phyloP scores from a whole-genome alignment of 1,140 invertebrate species.

The Drosophila leontia region DNA sequence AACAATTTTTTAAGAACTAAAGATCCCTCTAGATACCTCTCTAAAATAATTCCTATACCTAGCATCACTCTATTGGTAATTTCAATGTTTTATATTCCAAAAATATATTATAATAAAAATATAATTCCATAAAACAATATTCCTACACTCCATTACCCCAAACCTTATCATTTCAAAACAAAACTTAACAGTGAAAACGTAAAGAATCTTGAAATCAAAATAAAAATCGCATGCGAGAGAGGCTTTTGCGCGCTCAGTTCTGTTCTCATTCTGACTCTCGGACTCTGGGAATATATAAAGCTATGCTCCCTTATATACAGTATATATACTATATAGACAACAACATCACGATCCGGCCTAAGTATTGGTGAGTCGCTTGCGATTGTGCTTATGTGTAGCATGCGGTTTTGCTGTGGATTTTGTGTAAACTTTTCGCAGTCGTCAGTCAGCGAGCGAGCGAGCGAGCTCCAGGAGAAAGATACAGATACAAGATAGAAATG shows the following conservation, averaged over 20 bases:
- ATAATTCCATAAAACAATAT: background rate
- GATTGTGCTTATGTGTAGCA: conserved; percentile 54
- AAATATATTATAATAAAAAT: too few relatives aligned
- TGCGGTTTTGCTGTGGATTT: conserved; percentile 73
- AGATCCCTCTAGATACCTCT: too few relatives aligned
- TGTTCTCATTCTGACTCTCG: conserved; percentile 29
- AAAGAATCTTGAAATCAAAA: too few relatives aligned
- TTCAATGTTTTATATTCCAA: too few relatives aligned
- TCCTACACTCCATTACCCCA: background rate
- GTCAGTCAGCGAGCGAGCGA: conserved; percentile 24
- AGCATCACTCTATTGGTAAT: too few relatives aligned
- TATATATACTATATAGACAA: conserved; percentile 44
- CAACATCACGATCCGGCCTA: conserved; percentile 56
- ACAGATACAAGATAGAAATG: conserved; percentile 21
- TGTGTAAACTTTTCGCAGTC: conserved; percentile 62
- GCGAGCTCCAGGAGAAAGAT: conserved; percentile 35
- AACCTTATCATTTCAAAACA: background rate
- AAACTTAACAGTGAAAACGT: background rate
- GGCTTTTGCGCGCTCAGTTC: conserved; percentile 15
- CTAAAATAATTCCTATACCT: too few relatives aligned
- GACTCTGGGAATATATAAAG: conserved; percentile 8
- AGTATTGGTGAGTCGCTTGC: conserved; percentile 17
- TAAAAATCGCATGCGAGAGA: conserved; percentile 33
- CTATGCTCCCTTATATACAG: conserved; percentile 51
- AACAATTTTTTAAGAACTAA: too few relatives aligned